A percentile compares a stretch with the other conserved stretches of the same genome.
These are phyloP conservation scores for Nothoprocta perdicaria DNA, from an alignment of 2,113 vertebrate genomes.

Conservation along the genomic window DNA sequence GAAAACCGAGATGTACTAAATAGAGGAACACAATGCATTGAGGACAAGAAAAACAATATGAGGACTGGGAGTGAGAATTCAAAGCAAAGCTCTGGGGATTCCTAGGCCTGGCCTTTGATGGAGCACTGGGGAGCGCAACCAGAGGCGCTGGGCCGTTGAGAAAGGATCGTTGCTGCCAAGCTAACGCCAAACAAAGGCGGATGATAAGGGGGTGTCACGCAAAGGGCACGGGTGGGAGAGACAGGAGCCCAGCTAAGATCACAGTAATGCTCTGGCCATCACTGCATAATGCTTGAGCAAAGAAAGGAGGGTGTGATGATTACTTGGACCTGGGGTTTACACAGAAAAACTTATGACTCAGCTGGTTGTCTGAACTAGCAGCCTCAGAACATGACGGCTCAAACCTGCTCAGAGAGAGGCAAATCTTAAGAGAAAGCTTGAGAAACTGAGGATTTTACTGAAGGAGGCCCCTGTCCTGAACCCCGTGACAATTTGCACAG, in stretches of 20 bases:
- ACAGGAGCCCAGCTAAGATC: not conserved
- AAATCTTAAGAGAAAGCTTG: not conserved
- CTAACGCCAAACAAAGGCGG: not conserved
- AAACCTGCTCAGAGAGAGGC: not conserved
- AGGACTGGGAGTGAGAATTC: not conserved
- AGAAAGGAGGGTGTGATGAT: not conserved
- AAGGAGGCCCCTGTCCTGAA: not conserved
- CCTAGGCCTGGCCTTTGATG: not conserved
- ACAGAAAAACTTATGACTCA: not conserved
- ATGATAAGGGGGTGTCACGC: not conserved
- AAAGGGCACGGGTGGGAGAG: not conserved
- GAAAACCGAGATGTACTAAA: not conserved
- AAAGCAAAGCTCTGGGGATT: not conserved
- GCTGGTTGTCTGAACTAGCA: not conserved
- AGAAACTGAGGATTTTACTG: conserved; percentile 19
- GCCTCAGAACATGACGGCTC: not conserved
- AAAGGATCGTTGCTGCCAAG: not conserved
- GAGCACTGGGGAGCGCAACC: not conserved
- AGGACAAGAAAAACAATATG: not conserved
- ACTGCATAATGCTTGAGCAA: not conserved
- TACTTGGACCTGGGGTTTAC: not conserved
- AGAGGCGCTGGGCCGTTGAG: not conserved
- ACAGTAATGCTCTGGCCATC: not conserved
- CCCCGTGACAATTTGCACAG: not conserved
- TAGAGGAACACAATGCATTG: not conserved